These are phyloP conservation scores for Mimas tiliae DNA, from an alignment of 2,888 invertebrate species.

Conservation along the genomic window DNA sequence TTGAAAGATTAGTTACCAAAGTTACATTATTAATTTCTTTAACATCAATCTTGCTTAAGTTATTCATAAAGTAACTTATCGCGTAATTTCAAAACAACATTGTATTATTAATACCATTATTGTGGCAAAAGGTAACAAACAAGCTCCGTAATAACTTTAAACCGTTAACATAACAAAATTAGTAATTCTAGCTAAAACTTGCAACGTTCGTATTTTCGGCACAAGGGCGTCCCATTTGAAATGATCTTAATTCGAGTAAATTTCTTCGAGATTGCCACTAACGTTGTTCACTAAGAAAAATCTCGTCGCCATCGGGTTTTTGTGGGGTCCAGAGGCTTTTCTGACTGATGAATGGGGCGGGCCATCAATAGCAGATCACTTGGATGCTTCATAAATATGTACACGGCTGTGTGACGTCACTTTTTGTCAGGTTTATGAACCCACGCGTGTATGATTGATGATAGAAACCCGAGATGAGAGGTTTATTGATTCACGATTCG, in stretches of 20 bases:
- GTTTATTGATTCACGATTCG: constrained; percentile 70
- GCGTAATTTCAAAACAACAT: constrained; percentile 26
- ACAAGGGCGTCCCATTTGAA: constrained; percentile 24
- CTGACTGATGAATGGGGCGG: constrained; percentile 70
- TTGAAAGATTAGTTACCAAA: too few relatives aligned
- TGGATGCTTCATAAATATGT: constrained; percentile 81
- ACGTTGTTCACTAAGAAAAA: constrained; percentile 45
- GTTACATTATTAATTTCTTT: background rate
- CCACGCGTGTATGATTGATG: constrained; percentile 61
- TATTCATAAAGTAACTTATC: constrained; percentile 22
- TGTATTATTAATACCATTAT: constrained; percentile 28
- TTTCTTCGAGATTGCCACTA: constrained; percentile 39
- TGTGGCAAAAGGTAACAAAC: constrained; percentile 31
- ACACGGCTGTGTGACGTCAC: constrained; percentile 71
- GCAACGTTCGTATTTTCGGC: constrained; percentile 10
- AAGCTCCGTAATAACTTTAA: constrained; percentile 27
- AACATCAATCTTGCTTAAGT: background rate
- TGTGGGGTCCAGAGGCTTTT: constrained; percentile 50
- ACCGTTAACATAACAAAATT: constrained; percentile 32
- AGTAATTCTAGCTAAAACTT: constrained; percentile 7
- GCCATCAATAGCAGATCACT: constrained; percentile 77
- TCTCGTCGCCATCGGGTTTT: constrained; percentile 54
- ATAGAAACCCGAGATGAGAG: constrained; percentile 54
- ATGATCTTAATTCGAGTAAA: constrained; percentile 36
- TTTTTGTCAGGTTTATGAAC: constrained; percentile 70